Evolutionary conservation across 2,888 invertebrate genomes (phyloP), one percentile per base, ranked within the genome.

Genomic region (Seira ritae): DNA sequence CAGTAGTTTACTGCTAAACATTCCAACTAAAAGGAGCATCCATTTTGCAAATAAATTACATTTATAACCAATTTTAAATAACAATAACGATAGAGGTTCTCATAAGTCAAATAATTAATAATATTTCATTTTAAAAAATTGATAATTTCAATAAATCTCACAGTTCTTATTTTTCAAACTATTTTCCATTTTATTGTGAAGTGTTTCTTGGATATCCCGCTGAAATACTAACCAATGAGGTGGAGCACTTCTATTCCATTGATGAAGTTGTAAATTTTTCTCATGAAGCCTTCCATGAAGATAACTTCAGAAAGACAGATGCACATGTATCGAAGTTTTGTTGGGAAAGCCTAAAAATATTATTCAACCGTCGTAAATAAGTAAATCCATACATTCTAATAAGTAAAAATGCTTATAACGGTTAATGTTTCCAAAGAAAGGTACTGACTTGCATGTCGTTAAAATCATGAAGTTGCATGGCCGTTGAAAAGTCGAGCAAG

Each of bases 221-320:
- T n/a, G n/a, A n/a, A 31, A 31, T 31, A 31, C 31, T 8, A 31
- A 96, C 97, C 99, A 90, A 99, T 97, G 77, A 99, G 93, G 92
- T 99, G 99, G 75, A 99, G 92, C 77, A 98, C 96, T 92, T 99
- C 98, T 80, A 99, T 92, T 2, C 99, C 99, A 88, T 99, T 99
- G 90, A 99, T 98, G 90, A 99, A 99, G 91, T 99, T 99, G 92
- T 99, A 99, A 87, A 99, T 99, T 92, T 99, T 98, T 88, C 99
- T 92, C 97, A 99, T 98, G 91, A 99, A 99, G 15, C 99, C 99
- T 91, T 99, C 99, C 96, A 99, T 97, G 92, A 99, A 99, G 91
- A 99, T 99, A 87, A 99, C 98, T 91, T 99, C 99, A 0, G 98
- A 98, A 60, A 99, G 92, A 89, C 99, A 99, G 90, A 99, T 96